Conservation (phyloP, 2,888 invertebrate genomes). For the Trissolcus japonicus region DNA sequence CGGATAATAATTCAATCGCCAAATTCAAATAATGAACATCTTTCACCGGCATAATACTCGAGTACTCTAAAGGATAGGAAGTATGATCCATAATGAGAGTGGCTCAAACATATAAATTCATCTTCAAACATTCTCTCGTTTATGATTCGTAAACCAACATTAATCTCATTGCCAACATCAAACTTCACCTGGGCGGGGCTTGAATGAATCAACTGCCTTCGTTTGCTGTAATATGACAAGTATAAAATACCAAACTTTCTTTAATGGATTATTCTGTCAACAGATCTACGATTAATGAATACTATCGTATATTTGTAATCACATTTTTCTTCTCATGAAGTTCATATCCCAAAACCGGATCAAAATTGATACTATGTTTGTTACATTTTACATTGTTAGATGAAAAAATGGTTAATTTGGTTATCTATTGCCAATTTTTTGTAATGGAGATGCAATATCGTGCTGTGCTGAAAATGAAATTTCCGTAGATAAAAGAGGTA, state of each 20-base stretch:
- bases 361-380: no score
- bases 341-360: no score
- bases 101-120: slow-evolving; percentile 37
- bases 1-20: no score
- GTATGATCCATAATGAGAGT: neutral
- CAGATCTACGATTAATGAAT: no score
- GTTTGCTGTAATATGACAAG: slow-evolving; percentile 38
- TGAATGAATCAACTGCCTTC: slow-evolving; percentile 37
- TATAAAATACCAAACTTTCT: slow-evolving; percentile 25
- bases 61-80: slow-evolving; percentile 33
- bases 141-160: slow-evolving; percentile 52
- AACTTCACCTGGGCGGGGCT: slow-evolving; percentile 32
- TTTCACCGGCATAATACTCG: slow-evolving; percentile 10
- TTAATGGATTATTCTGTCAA: no score
- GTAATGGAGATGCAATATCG: no score
- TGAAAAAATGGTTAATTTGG: no score
- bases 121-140: slow-evolving; percentile 29
- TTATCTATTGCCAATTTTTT: no score
- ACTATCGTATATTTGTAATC: no score
- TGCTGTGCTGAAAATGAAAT: slow-evolving; percentile 6
- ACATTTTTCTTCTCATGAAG: no score
- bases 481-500: no score
- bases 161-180: slow-evolving; percentile 48
- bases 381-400: no score
- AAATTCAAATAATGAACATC: neutral